These are phyloP conservation scores for Phocoena phocoena DNA, from an alignment of 2,113 vertebrate species.

Conservation along the genomic window DNA sequence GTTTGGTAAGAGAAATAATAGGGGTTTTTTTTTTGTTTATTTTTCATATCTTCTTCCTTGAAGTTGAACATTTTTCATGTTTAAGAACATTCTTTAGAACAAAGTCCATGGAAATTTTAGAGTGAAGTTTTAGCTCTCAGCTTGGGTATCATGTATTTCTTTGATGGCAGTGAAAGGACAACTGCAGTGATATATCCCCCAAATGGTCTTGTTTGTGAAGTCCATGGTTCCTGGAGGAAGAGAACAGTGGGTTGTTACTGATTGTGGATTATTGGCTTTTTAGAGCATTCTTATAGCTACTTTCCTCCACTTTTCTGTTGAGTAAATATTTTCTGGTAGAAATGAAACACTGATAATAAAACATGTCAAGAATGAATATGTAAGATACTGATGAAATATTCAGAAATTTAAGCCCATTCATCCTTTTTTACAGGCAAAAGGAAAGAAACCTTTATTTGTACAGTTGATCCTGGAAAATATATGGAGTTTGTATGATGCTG, in stretches of 20 bases:
- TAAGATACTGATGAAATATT: neutral
- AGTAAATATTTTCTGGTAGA: constrained; percentile 19
- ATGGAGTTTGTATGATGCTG: constrained; percentile 98
- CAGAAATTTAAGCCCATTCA: neutral
- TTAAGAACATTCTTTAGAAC: neutral
- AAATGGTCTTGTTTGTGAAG: too few relatives aligned
- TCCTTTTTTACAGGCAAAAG: constrained; percentile 89
- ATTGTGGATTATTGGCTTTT: neutral
- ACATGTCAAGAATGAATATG: neutral
- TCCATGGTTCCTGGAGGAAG: neutral
- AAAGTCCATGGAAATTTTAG: neutral
- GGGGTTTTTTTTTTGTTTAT: neutral
- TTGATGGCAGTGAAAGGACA: neutral
- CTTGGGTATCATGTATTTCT: neutral
- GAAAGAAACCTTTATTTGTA: constrained; percentile 97
- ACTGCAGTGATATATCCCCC: too few relatives aligned
- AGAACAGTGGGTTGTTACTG: neutral
- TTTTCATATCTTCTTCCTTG: neutral
- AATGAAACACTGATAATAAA: neutral
- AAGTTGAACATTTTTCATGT: neutral
- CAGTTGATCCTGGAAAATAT: constrained; percentile 97
- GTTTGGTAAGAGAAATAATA: neutral
- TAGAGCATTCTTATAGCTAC: neutral
- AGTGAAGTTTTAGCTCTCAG: neutral
- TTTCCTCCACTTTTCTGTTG: neutral